These are phyloP conservation scores for Nyctalus aviator DNA, from an alignment of 2,797 vertebrate species.

Conservation along the genomic window DNA sequence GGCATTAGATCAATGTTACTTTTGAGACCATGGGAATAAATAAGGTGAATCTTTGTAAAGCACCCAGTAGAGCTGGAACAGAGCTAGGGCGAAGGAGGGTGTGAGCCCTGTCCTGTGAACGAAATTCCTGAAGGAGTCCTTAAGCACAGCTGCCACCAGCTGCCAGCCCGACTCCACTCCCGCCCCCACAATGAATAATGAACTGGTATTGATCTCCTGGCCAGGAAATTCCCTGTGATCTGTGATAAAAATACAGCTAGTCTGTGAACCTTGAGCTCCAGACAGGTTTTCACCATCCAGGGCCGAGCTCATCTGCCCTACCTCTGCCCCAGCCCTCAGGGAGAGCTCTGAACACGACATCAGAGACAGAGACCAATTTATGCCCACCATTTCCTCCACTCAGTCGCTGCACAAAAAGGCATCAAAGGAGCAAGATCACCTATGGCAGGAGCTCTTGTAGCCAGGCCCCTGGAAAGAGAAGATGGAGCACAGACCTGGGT, in stretches of 20 bases:
- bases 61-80: background rate
- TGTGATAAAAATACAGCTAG: conserved; percentile 70
- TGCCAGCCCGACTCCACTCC: background rate
- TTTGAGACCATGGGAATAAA: background rate
- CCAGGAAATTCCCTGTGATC: conserved; percentile 69
- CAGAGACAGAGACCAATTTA: background rate
- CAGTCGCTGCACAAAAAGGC: background rate
- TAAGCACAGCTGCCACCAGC: background rate
- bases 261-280: background rate
- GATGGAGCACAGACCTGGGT: background rate
- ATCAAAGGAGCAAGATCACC: background rate
- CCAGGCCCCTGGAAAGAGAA: background rate
- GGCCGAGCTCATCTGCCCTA: background rate
- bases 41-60: background rate
- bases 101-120: background rate
- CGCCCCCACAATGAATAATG: conserved; percentile 64
- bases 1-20: background rate
- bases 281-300: conserved; percentile 48
- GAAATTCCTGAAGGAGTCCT: conserved; percentile 6
- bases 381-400: background rate
- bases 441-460: background rate
- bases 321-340: background rate
- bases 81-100: background rate
- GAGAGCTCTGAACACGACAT: background rate
- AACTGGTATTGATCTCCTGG: conserved; percentile 67